These are phyloP conservation scores for Lepidocyrtoides sp. DNA, from an alignment of 2,888 invertebrate species.

Conservation along the genomic window DNA sequence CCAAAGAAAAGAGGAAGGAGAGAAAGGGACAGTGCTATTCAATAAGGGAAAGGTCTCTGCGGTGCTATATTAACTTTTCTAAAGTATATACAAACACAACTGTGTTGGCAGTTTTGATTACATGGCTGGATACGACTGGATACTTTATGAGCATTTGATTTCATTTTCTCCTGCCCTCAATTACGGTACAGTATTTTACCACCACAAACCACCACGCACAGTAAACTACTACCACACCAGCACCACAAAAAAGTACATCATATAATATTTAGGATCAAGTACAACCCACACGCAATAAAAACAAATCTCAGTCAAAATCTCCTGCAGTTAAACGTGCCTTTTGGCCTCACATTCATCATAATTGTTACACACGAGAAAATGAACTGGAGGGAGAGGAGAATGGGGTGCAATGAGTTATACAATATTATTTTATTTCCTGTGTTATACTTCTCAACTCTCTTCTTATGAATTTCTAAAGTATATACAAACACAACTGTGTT, in stretches of 20 bases:
- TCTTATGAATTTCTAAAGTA: too few species aligned
- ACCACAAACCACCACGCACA: background rate
- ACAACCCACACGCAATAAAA: slow-evolving; percentile 64
- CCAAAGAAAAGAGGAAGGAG: too few species aligned
- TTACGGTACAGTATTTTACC: slow-evolving; percentile 50
- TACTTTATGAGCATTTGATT: slow-evolving; percentile 55
- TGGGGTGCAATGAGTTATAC: background rate
- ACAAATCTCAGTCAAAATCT: slow-evolving; percentile 50
- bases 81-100: too few species aligned
- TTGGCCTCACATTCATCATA: slow-evolving; percentile 62
- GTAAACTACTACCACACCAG: too few species aligned
- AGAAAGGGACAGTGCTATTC: background rate
- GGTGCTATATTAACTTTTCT: background rate
- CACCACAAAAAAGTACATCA: slow-evolving; percentile 4
- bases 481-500: background rate
- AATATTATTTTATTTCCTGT: too few species aligned
- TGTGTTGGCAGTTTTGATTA: slow-evolving; percentile 39
- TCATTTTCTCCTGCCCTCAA: slow-evolving; percentile 37
- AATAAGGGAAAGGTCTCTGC: background rate
- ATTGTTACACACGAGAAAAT: slow-evolving; percentile 39
- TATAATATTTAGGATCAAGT: background rate
- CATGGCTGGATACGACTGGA: slow-evolving; percentile 18
- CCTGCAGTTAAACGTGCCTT: slow-evolving; percentile 57
- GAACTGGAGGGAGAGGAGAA: background rate
- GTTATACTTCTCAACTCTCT: too few species aligned